Conservation (phyloP, 37 sponge, comb jelly and placozoan genomes). For the Crambe crambe region DNA sequence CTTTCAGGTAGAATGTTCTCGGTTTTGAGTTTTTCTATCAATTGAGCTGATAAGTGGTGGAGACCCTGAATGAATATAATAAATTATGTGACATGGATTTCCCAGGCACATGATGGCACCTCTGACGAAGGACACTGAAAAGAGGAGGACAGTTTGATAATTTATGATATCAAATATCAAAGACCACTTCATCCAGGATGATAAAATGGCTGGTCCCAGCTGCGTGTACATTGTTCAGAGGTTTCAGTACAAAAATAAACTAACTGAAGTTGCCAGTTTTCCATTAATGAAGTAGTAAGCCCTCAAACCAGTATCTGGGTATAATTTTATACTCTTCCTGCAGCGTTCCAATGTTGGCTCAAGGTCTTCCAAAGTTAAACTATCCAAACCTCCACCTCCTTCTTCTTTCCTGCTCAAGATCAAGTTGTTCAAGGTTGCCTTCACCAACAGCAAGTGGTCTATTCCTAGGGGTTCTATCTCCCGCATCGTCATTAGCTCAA, state of each 20-base stretch:
- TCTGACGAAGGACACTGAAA: too few species aligned
- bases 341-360: slow-evolving; percentile 13
- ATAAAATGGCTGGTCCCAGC: too few species aligned
- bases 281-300: slow-evolving; percentile 7
- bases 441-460: background rate
- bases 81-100: too few species aligned
- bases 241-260: background rate
- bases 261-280: background rate
- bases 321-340: background rate
- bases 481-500: background rate
- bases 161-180: too few species aligned
- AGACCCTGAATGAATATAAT: background rate
- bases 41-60: background rate
- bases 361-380: slow-evolving; percentile 10
- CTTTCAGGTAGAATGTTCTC: background rate
- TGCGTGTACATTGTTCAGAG: background rate
- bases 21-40: background rate
- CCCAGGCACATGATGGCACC: too few species aligned
- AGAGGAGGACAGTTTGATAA: too few species aligned
- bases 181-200: too few species aligned
- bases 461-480: background rate
- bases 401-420: background rate
- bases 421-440: background rate
- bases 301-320: background rate
- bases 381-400: background rate